phyloP scores from a whole-genome alignment of 2,888 invertebrate genomes.

The Nineta flava region DNA sequence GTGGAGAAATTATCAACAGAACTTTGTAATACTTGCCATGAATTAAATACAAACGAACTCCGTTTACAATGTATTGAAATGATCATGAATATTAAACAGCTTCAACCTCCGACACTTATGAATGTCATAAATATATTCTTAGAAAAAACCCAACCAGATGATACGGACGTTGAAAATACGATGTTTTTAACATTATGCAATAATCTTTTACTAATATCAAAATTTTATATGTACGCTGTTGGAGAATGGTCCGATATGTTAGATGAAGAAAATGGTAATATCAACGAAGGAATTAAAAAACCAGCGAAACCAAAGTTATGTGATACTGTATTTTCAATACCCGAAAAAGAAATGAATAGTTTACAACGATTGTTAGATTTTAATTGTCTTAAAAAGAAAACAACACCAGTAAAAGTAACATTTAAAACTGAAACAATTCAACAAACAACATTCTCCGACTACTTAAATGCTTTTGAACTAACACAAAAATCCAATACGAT shows the following conservation, averaged over 20 bases:
- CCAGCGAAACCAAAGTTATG: constrained; percentile 10
- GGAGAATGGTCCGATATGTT: constrained; percentile 10
- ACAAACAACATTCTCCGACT: constrained; percentile 34
- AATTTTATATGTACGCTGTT: constrained; percentile 20
- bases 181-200: constrained; percentile 19
- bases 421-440: constrained; percentile 32
- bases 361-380: constrained; percentile 46
- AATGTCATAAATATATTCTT: constrained; percentile 30
- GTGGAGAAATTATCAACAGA: constrained; percentile 34
- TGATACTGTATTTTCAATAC: constrained; percentile 21
- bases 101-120: constrained; percentile 42
- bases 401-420: constrained; percentile 32
- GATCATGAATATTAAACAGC: constrained; percentile 45
- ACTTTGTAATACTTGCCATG: constrained; percentile 37
- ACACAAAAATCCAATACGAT: constrained; percentile 19
- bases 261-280: constrained; percentile 19
- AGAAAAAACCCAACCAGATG: constrained; percentile 21
- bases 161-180: constrained; percentile 17
- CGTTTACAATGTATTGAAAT: constrained; percentile 56
- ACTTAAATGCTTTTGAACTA: constrained; percentile 34
- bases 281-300: constrained; percentile 10
- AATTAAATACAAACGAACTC: constrained; percentile 55
- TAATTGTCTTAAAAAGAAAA: constrained; percentile 22
- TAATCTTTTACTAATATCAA: constrained; percentile 20
- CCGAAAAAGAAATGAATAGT: constrained; percentile 41